phyloP scores from a whole-genome alignment of 2,113 vertebrate species.

The Trogon melanurus region DNA sequence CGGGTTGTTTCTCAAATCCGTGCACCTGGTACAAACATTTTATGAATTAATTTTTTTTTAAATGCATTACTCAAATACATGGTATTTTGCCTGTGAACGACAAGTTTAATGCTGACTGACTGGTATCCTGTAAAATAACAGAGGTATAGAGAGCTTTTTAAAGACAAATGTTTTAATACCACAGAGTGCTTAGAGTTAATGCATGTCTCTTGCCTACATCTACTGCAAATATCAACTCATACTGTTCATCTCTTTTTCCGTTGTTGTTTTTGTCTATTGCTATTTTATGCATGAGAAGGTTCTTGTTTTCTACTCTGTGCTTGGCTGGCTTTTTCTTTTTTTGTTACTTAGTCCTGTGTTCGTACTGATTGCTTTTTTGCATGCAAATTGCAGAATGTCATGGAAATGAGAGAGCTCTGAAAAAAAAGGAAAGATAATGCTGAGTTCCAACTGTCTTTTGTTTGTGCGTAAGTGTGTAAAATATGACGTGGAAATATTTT shows the following conservation, averaged over 20 bases:
- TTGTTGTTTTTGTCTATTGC: constrained; percentile 62
- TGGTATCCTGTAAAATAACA: constrained; percentile 27
- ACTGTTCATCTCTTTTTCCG: constrained; percentile 51
- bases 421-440: constrained; percentile 62
- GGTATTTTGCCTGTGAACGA: constrained; percentile 15
- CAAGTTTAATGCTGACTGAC: constrained; percentile 42
- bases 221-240: constrained; percentile 59
- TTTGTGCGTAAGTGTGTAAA: constrained; percentile 69
- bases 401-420: constrained; percentile 66
- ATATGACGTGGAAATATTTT: constrained; percentile 71
- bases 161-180: constrained; percentile 57
- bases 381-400: constrained; percentile 80
- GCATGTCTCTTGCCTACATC: constrained; percentile 68
- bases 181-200: constrained; percentile 58
- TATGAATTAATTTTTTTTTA: neutral
- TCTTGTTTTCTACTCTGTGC: constrained; percentile 73
- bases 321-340: constrained; percentile 74
- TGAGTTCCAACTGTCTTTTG: constrained; percentile 70
- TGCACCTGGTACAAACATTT: constrained; percentile 6
- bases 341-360: constrained; percentile 69
- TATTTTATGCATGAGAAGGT: constrained; percentile 80
- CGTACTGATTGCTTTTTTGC: constrained; percentile 77
- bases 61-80: neutral
- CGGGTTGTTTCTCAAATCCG: constrained; percentile 2
- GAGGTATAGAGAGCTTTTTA: constrained; percentile 17